Percentiles rank a stretch among this genome's conserved stretches.
These are phyloP conservation scores for Catostylus mosaicus DNA, from an alignment of 30 jellyfish, hydroid and myxozoan genomes.

Conservation along the genomic window DNA sequence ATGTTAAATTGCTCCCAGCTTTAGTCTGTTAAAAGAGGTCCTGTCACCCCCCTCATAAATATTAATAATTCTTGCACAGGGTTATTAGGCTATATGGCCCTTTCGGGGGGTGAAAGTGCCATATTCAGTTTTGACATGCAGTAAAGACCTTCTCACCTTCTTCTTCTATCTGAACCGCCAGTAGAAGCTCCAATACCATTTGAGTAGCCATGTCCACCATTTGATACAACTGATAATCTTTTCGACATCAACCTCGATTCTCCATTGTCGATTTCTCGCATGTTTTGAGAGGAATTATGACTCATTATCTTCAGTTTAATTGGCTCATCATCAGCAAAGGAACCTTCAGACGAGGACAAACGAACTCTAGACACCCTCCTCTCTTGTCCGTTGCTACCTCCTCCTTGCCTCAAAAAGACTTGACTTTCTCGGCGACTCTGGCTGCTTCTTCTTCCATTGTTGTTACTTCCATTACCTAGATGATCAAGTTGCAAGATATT, in stretches of 20 bases:
- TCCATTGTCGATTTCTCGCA: not conserved
- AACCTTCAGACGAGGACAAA: not conserved
- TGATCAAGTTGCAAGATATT: not conserved
- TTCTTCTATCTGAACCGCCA: not conserved
- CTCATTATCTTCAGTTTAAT: slow-evolving; percentile 1
- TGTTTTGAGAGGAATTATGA: not conserved
- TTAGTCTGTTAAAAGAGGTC: too few relatives aligned
- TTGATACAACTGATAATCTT: not conserved
- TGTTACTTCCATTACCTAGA: not conserved
- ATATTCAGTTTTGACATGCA: too few relatives aligned
- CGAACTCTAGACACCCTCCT: slow-evolving; percentile 25
- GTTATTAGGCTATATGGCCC: too few relatives aligned
- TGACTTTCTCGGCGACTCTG: slow-evolving; percentile 35
- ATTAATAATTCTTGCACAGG: too few relatives aligned
- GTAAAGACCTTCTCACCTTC: not conserved
- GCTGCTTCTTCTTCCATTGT: not conserved
- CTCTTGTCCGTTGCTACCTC: not conserved
- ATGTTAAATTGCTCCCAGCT: too few relatives aligned
- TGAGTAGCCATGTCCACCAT: not conserved
- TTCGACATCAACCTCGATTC: slow-evolving; percentile 6
- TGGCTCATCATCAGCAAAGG: slow-evolving; percentile 19
- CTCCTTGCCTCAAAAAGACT: not conserved
- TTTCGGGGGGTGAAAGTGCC: too few relatives aligned
- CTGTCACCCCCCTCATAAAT: too few relatives aligned
- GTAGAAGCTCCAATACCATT: not conserved